Base-by-base conservation (phyloP, 2,113 vertebrate species). In the Rhadina sibilatrix region DNA sequence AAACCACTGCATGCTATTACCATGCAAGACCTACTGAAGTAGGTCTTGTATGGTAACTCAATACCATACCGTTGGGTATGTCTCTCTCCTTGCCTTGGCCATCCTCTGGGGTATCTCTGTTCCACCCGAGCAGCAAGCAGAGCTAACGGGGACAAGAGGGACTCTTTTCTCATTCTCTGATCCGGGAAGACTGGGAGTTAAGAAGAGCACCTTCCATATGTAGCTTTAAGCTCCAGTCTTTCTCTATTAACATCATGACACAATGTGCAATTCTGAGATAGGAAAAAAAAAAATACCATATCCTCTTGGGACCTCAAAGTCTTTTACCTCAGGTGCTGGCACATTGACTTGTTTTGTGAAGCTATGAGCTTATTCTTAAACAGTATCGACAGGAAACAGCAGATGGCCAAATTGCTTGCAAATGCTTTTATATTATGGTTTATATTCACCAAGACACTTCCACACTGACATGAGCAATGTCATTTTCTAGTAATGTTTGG, bases 401-500 rank as follows among this genome's bases (percentile, higher is more conserved):
- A 97, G 95, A 97, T 97, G 97, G 96, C 49, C 87, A 96, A 96
- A 97, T 93, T 95, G 88, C 86, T 96, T 91, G 88, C 88, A 97
- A 97, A 95, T 96, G 85, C 33, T 91, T 96, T 95, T 95, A 72
- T 95, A 97, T 96, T 92, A 91, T 64, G 82, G 90, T 95, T 97
- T 95, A 83, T 90, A 95, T 95, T 95, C 93, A 95, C 86, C 64
- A 83, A 96, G 91, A 95, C 85, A 80, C 78, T 95, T 97, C 72
- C 82, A 93, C 22, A 61, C 64, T 91, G 94, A 97, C 94, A 95
- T 86, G 71, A 96, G 89, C 95, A 97, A 97, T 97, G 94, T 96
- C 93, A 96, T 97, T 97, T 96, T 94, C 83, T 46, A 92, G 93
- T 93, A 96, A 97, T 95, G 91, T 95, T 97, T 97, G 94, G 95